Percentiles rank a stretch among this genome's conserved stretches.
These are phyloP conservation scores for Ametastegia equiseti DNA, from an alignment of 2,888 invertebrate species.

Conservation along the genomic window DNA sequence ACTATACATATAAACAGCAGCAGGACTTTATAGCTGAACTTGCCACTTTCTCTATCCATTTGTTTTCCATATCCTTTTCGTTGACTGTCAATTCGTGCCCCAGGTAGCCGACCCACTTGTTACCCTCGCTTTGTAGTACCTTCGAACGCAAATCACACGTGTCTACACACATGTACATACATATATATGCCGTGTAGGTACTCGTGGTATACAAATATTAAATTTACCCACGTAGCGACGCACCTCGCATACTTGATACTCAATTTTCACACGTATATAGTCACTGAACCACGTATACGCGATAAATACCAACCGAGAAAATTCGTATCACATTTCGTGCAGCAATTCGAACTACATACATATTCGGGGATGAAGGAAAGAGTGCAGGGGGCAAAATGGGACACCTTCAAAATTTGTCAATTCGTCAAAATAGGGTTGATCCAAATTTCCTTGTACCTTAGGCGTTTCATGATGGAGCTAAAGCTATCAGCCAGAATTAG, in stretches of 20 bases:
- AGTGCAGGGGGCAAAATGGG: no score
- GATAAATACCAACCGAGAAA: not conserved
- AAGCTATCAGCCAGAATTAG: no score
- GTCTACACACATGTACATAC: not conserved
- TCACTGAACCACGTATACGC: not conserved
- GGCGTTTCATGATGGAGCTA: no score
- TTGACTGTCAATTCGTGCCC: constrained; percentile 31
- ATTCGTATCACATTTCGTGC: not conserved
- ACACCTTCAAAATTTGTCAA: no score
- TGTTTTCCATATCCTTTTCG: constrained; percentile 39
- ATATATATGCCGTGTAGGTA: not conserved
- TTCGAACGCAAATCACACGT: not conserved
- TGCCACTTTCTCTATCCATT: constrained; percentile 41
- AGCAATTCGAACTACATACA: not conserved
- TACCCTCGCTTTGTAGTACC: not conserved
- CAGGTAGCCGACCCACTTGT: constrained; percentile 36
- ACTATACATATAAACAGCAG: no score
- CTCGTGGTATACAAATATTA: not conserved
- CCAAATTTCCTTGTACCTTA: no score
- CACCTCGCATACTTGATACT: not conserved
- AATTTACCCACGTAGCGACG: not conserved
- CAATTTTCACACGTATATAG: not conserved
- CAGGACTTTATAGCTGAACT: no score
- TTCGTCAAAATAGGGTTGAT: no score
- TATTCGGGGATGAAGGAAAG: no score